Conservation (phyloP, 2,888 invertebrate genomes). For the Raillietiella orientalis region DNA sequence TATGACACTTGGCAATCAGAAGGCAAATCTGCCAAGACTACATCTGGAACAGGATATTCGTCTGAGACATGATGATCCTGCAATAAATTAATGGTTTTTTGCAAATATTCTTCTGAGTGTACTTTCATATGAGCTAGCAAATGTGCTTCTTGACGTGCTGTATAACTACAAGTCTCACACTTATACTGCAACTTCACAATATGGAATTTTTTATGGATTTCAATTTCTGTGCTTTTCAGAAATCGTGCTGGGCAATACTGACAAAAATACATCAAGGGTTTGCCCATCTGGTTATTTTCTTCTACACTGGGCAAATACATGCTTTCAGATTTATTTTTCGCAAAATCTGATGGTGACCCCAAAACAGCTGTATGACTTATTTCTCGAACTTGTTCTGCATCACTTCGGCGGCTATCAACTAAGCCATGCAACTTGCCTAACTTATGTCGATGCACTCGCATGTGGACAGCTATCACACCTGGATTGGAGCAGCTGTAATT, state of each 20-base stretch:
- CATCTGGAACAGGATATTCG: not conserved
- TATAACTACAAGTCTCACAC: conserved; percentile 13
- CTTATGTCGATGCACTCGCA: conserved; percentile 34
- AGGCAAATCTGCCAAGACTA: not conserved
- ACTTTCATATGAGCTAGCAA: conserved; percentile 12
- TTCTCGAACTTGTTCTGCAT: conserved; percentile 27
- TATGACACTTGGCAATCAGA: too few relatives aligned
- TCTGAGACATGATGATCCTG: not conserved
- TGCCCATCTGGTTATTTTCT: too few relatives aligned
- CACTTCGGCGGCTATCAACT: conserved; percentile 26
- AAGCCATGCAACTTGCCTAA: conserved; percentile 34
- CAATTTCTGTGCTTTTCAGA: conserved; percentile 2
- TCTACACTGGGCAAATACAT: not conserved
- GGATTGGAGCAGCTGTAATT: conserved; percentile 42
- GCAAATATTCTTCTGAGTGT: conserved; percentile 9
- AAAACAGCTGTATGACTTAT: too few relatives aligned
- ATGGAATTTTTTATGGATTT: conserved; percentile 5
- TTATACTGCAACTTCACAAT: conserved; percentile 7
- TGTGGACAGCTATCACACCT: conserved; percentile 23
- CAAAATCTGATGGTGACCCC: too few relatives aligned
- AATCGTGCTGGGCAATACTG: conserved; percentile 8
- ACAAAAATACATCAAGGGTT: conserved; percentile 9
- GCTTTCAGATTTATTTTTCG: not conserved
- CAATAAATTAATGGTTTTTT: conserved; percentile 4
- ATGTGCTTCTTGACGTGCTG: conserved; percentile 13